Conservation (phyloP, 37 sponge, comb jelly and placozoan species). For the Beroe forskalii region DNA sequence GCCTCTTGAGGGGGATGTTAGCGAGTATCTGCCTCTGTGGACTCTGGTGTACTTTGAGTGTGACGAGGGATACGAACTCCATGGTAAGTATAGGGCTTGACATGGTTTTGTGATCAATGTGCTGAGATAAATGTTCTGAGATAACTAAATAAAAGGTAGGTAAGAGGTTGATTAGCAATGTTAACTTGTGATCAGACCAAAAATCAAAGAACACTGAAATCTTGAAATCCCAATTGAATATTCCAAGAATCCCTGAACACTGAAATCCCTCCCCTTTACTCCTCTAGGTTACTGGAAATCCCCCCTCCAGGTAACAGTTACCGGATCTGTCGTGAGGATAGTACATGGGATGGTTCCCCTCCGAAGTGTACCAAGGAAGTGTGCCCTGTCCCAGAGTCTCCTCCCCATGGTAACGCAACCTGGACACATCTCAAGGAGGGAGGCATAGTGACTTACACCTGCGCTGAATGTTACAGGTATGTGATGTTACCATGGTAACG, state of each 20-base stretch:
- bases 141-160: no score
- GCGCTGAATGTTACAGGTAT: constrained; percentile 29
- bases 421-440: constrained; percentile 8
- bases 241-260: no score
- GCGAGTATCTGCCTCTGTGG: not conserved
- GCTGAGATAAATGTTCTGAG: no score
- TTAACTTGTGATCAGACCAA: no score
- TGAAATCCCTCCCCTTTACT: no score
- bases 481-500: no score
- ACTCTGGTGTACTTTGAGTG: not conserved
- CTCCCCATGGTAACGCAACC: not conserved
- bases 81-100: not conserved
- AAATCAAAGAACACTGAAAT: no score
- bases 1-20: not conserved
- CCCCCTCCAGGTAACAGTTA: no score
- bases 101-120: not conserved
- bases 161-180: no score
- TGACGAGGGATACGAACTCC: constrained; percentile 8
- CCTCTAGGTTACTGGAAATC: no score
- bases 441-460: constrained; percentile 1
- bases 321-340: not conserved
- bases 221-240: no score
- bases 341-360: not conserved
- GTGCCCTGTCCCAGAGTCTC: not conserved
- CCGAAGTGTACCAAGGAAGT: not conserved